phyloP scores from a whole-genome alignment of 1,140 invertebrate genomes.

The Drosophila tsacasi region DNA sequence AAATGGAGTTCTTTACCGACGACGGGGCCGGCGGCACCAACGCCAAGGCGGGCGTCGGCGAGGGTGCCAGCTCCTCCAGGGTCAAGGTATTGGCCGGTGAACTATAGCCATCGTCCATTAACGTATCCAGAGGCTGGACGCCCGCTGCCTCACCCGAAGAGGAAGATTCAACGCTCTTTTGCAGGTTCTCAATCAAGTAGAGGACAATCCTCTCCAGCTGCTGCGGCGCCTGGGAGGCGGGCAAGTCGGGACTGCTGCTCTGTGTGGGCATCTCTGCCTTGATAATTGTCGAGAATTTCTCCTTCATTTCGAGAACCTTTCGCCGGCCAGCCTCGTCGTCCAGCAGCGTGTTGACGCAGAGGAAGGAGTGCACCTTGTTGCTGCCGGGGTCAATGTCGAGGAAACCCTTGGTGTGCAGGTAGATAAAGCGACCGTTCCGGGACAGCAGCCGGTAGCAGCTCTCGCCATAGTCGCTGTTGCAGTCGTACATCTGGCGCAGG shows the following conservation, averaged over 20 bases:
- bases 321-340: constrained; percentile 89
- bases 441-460: constrained; percentile 93
- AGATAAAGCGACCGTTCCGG: constrained; percentile 92
- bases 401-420: constrained; percentile 91
- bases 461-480: constrained; percentile 89
- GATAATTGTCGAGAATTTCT: constrained; percentile 88
- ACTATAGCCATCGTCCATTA: constrained; percentile 60
- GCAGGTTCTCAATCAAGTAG: constrained; percentile 88
- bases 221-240: constrained; percentile 88
- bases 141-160: constrained; percentile 20
- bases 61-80: constrained; percentile 60
- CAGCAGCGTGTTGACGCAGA: constrained; percentile 93
- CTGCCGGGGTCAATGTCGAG: constrained; percentile 90
- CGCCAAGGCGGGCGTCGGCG: constrained; percentile 70
- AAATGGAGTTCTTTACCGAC: constrained; percentile 86
- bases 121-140: constrained; percentile 35
- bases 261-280: constrained; percentile 83
- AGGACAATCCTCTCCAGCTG: constrained; percentile 89
- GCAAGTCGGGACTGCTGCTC: constrained; percentile 85
- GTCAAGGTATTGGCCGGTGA: constrained; percentile 62
- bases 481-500: constrained; percentile 93
- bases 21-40: constrained; percentile 86
- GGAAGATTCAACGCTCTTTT: constrained; percentile 68
- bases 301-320: constrained; percentile 90
- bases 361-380: constrained; percentile 91